Base-by-base conservation (phyloP, 2,888 invertebrate genomes). In the Cyaniris semiargus region DNA sequence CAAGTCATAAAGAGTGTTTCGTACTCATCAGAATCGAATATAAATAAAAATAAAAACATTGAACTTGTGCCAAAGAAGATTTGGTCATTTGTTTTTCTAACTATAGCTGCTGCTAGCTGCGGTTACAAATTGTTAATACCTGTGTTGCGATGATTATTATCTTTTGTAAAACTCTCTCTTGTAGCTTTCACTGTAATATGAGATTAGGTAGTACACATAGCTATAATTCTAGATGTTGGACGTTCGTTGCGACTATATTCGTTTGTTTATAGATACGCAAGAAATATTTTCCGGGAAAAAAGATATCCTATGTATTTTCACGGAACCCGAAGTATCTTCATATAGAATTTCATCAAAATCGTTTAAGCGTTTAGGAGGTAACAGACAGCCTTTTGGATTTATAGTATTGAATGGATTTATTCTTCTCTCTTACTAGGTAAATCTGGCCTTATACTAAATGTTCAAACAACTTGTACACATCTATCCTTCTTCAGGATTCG, bases 41-140 rank as follows among this genome's bases (percentile, higher is more conserved):
- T 60, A 60, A 60, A 38, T 38, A 38, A 3, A 38, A 60, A 60
- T 60, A 60, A 60, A 60, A 60, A 60, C 60, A 60, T 60, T 60
- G 60, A 60, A 23, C 13, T 1, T 8, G 60, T 60, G 60, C 60
- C 60, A 60, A 60, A 60, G 44, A 44, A 44, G 44, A 44, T 44
- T 44, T 44, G 44, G 44, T 44, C 44, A 13, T 13, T 44, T 53
- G 18, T 53, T 53, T 53, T 0, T 53, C 53, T 15, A 44, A 44
- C 44, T 44, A 13, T 48, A 48, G 13, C 3, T 48, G 48, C 48
- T 48, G 48, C 0, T 4, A 18, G 18, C 53, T 53, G 53, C 18
- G 18, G 53, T 53, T 53, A 15, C 48, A 4, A 48, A 15, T 15
- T 53, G 15, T 53, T 18, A 53, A 53, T 53, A 18, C 53, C 53